Evolutionary conservation across 2,888 invertebrate species (phyloP).

Genomic region (Noctua fimbriata): DNA sequence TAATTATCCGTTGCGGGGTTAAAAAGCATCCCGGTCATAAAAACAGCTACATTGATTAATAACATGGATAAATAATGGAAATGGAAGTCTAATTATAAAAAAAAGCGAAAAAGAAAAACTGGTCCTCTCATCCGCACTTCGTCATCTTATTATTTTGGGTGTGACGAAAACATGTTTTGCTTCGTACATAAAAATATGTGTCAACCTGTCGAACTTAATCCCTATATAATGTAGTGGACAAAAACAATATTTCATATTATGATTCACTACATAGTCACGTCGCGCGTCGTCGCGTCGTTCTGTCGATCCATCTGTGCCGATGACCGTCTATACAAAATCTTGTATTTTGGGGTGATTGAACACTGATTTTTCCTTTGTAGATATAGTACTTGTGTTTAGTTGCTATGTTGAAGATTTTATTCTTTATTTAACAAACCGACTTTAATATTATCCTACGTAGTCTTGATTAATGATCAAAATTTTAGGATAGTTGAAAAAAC

Average conservation of each 20-base stretch:
- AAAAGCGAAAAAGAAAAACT: not conserved
- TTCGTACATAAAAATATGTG: conserved; percentile 6
- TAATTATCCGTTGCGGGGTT: too few species aligned
- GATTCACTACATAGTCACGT: not conserved
- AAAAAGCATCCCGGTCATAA: too few species aligned
- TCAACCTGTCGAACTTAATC: conserved; percentile 33
- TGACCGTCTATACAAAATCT: conserved; percentile 17
- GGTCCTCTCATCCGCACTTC: not conserved
- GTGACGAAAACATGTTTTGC: conserved; percentile 8
- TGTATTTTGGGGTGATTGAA: conserved; percentile 20
- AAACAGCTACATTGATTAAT: too few species aligned
- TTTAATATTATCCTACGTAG: too few species aligned
- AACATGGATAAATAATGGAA: too few species aligned
- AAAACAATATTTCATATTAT: conserved; percentile 13
- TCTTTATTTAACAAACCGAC: too few species aligned
- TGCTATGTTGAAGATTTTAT: too few species aligned
- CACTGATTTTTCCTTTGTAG: not conserved
- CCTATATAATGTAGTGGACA: not conserved
- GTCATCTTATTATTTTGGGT: not conserved
- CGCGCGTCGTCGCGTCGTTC: too few species aligned
- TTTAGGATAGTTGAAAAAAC: too few species aligned
- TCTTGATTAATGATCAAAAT: too few species aligned
- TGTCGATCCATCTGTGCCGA: conserved; percentile 8
- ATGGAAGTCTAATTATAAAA: too few species aligned
- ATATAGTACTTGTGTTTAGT: not conserved